These are phyloP conservation scores for Acinonyx jubatus DNA, from an alignment of 2,113 vertebrate species.

Conservation along the genomic window DNA sequence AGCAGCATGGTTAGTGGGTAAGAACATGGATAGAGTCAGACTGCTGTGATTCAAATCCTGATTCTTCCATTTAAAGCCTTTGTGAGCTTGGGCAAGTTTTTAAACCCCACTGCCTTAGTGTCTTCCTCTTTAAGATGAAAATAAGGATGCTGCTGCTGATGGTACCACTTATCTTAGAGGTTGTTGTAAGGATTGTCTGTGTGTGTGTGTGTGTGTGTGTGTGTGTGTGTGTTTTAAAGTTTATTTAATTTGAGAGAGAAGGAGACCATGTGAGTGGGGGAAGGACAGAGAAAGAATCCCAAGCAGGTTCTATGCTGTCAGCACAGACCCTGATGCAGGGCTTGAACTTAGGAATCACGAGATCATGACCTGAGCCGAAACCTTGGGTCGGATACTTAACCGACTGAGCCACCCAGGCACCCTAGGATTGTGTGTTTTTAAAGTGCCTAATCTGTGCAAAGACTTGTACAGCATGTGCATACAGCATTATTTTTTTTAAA, in stretches of 20 bases:
- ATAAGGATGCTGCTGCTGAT: neutral
- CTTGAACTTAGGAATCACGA: too few relatives aligned
- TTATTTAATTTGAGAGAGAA: neutral
- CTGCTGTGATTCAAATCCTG: neutral
- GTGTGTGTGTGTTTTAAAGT: neutral
- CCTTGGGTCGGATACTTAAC: too few relatives aligned
- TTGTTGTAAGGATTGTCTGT: neutral
- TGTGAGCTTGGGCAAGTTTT: neutral
- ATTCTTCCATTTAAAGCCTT: neutral
- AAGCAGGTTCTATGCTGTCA: too few relatives aligned
- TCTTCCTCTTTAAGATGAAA: slow-evolving; percentile 10
- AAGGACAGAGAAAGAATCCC: too few relatives aligned
- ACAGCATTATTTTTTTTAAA: neutral
- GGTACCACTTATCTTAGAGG: neutral
- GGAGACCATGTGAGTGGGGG: too few relatives aligned
- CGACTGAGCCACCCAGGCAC: too few relatives aligned
- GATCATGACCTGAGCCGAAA: too few relatives aligned
- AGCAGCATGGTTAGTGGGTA: neutral
- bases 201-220: neutral
- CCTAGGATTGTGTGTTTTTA: too few relatives aligned
- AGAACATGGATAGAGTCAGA: neutral
- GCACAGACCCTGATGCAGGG: too few relatives aligned
- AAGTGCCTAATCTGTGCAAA: neutral
- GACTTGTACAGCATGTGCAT: neutral
- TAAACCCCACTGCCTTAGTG: neutral